Evolutionary conservation across 2,113 vertebrate genomes (phyloP).

Genomic region (Phasianus colchicus): DNA sequence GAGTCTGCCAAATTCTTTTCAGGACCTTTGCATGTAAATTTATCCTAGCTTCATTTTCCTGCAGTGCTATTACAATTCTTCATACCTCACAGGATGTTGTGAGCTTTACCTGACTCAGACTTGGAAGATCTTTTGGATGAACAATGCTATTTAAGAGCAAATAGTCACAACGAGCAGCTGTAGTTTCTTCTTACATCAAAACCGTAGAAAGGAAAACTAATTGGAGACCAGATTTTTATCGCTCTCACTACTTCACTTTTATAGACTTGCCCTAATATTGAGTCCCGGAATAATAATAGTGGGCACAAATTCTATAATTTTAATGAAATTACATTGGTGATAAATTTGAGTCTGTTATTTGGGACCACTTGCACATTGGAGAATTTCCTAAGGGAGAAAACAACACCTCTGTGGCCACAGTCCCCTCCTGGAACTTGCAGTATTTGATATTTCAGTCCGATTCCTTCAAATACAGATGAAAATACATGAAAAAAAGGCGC

Average conservation of each 20-base stretch:
- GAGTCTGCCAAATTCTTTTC: background rate
- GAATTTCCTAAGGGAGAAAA: background rate
- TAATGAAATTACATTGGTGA: background rate
- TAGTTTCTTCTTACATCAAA: slow-evolving; percentile 48
- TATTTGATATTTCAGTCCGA: background rate
- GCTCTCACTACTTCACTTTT: slow-evolving; percentile 26
- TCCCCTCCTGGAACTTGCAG: background rate
- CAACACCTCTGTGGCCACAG: background rate
- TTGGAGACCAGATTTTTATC: slow-evolving; percentile 22
- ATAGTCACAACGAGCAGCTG: background rate
- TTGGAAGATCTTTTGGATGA: background rate
- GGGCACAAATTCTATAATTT: background rate
- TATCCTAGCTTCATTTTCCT: background rate
- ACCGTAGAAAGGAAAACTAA: slow-evolving; percentile 52
- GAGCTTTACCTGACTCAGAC: background rate
- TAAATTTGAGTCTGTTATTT: background rate
- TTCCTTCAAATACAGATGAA: background rate
- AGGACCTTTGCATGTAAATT: background rate
- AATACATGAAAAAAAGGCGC: background rate
- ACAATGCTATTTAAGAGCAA: background rate
- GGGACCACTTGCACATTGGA: background rate
- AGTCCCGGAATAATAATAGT: background rate
- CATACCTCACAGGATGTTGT: background rate
- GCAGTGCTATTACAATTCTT: background rate
- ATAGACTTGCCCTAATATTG: background rate